Conservation (phyloP, 92 coral and sea anemone genomes). For the Phenganax stokvisi region DNA sequence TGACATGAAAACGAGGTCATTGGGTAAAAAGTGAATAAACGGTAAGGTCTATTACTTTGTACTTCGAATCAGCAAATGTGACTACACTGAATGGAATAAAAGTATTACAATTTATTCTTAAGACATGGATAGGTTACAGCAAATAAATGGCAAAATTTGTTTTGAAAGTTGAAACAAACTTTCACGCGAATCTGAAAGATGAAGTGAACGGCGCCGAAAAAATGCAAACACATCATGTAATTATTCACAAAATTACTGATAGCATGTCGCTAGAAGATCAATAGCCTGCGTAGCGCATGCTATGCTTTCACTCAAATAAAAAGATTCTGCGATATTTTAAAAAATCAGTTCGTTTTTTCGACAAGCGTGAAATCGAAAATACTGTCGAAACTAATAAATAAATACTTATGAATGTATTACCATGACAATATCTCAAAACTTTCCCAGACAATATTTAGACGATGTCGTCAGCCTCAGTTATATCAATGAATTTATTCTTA, state of each 20-base stretch:
- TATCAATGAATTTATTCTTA: not conserved
- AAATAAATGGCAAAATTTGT: not conserved
- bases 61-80: too few relatives aligned
- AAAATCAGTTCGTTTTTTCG: too few relatives aligned
- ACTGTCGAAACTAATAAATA: slow-evolving; percentile 7
- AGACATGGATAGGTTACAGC: too few relatives aligned
- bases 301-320: too few relatives aligned
- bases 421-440: slow-evolving; percentile 5
- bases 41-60: too few relatives aligned
- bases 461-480: slow-evolving; percentile 25
- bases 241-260: not conserved
- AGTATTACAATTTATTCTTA: too few relatives aligned
- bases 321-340: too few relatives aligned
- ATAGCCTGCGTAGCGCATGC: too few relatives aligned
- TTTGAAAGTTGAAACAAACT: not conserved
- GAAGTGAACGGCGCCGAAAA: not conserved
- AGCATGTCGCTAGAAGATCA: too few relatives aligned
- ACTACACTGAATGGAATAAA: too few relatives aligned
- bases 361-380: not conserved
- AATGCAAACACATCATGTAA: not conserved
- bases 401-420: not conserved
- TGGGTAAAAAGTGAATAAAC: too few relatives aligned
- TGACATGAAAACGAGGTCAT: too few relatives aligned
- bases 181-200: not conserved
- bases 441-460: slow-evolving; percentile 25